These are phyloP conservation scores for Carlito syrichta DNA, from an alignment of 2,113 vertebrate genomes.

Conservation along the genomic window DNA sequence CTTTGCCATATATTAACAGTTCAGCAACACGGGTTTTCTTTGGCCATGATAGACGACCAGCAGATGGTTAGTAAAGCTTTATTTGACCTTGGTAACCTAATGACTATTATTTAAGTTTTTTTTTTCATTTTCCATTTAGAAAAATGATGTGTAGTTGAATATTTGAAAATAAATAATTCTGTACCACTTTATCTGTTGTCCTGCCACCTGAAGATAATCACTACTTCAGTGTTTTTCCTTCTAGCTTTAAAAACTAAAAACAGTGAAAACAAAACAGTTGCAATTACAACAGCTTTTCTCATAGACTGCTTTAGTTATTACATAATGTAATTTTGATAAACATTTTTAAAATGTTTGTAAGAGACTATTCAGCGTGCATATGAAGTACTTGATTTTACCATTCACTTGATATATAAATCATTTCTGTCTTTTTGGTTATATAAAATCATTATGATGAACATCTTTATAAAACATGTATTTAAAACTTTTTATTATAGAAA, in stretches of 20 bases:
- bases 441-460: neutral
- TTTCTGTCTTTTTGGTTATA: constrained; percentile 3
- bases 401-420: neutral
- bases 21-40: constrained; percentile 95
- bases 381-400: neutral
- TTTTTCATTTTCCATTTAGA: neutral
- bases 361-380: neutral
- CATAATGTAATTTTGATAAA: constrained; percentile 3
- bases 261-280: neutral
- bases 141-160: neutral
- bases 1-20: constrained; percentile 94
- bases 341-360: neutral
- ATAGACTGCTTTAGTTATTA: neutral
- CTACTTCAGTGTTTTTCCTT: neutral
- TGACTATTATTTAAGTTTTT: neutral
- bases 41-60: constrained; percentile 93
- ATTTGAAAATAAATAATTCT: neutral
- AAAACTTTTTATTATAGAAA: neutral
- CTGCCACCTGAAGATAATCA: neutral
- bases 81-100: neutral
- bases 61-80: constrained; percentile 88
- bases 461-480: constrained; percentile 29
- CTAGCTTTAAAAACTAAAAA: neutral
- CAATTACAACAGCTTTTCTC: neutral
- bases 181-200: neutral